Evolutionary conservation across 1,140 invertebrate genomes (phyloP).

Genomic region (Drosophila nigromelanica): DNA sequence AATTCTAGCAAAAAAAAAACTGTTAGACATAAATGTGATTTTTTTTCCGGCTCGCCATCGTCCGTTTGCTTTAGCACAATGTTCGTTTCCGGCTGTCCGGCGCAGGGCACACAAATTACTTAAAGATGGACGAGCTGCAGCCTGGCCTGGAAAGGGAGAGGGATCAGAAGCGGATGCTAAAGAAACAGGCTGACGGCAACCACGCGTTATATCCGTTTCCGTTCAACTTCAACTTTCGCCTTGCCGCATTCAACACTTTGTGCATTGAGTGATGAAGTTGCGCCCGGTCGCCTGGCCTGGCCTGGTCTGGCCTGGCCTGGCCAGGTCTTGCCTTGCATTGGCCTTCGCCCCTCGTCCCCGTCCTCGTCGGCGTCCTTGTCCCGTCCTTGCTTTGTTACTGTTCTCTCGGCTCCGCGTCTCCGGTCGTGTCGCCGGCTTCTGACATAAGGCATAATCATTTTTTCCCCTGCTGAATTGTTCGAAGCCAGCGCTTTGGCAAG

Average conservation of each 20-base stretch:
- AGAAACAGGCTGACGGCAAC: conserved; percentile 40
- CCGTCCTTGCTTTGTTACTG: conserved; percentile 4
- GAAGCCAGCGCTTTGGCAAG: conserved; percentile 51
- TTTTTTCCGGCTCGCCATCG: conserved; percentile 32
- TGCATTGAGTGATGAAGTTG: conserved; percentile 73
- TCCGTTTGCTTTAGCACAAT: conserved; percentile 49
- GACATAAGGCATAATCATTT: conserved; percentile 64
- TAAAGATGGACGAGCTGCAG: conserved; percentile 59
- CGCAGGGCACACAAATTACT: conserved; percentile 72
- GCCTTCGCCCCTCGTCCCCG: not conserved
- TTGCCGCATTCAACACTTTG: conserved; percentile 55
- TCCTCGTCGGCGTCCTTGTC: conserved; percentile 7
- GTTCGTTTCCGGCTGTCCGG: conserved; percentile 56
- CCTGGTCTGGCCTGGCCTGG: not conserved
- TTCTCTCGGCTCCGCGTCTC: not conserved
- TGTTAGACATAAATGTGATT: conserved; percentile 76
- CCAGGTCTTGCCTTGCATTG: conserved; percentile 12
- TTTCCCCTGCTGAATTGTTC: conserved; percentile 32
- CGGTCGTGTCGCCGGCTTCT: conserved; percentile 46
- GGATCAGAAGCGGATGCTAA: conserved; percentile 1
- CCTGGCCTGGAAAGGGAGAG: conserved; percentile 11
- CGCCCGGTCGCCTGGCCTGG: conserved; percentile 13
- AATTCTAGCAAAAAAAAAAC: not conserved
- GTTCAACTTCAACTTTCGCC: conserved; percentile 59
- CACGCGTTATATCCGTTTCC: conserved; percentile 78